These are phyloP conservation scores for human (Homo sapiens) DNA, from an alignment of 2,113 vertebrate species.

Conservation along the genomic window DNA sequence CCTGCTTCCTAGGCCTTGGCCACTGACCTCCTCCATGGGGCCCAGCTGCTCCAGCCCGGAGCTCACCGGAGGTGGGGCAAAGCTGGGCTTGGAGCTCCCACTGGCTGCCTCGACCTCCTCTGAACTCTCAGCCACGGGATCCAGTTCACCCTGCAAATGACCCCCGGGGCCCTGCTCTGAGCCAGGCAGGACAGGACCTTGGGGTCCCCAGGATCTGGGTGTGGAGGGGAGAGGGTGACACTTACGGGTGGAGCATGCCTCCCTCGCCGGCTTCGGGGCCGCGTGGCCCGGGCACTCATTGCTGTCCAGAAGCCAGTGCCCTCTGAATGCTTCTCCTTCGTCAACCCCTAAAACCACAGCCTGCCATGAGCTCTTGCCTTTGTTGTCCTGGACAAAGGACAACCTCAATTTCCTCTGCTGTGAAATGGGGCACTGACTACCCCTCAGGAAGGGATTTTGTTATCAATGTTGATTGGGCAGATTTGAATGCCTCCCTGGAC, in stretches of 20 bases:
- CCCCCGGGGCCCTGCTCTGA: background rate
- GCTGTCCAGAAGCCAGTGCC: background rate
- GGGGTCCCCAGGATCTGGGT: background rate
- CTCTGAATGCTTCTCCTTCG: background rate
- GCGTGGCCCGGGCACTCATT: slow-evolving; percentile 56
- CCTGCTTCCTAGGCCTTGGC: background rate
- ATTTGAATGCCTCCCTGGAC: background rate
- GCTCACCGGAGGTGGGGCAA: slow-evolving; percentile 77
- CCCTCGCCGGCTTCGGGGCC: slow-evolving; percentile 75
- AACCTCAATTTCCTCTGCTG: background rate
- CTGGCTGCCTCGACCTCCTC: background rate
- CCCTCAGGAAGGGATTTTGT: background rate
- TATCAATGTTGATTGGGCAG: background rate
- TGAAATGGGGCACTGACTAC: background rate
- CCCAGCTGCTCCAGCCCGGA: slow-evolving; percentile 77
- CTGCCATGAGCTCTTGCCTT: background rate
- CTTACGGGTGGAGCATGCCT: slow-evolving; percentile 56
- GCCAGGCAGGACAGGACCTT: background rate
- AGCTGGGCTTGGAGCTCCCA: rapidly evolving
- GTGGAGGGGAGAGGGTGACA: background rate
- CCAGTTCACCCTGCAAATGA: slow-evolving; percentile 50
- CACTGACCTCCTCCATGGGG: slow-evolving; percentile 80
- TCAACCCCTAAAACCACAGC: background rate
- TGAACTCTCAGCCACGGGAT: background rate
- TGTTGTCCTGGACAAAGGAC: background rate